Conservation (phyloP, 2,113 vertebrate species). For the Neodontobutis hainanensis region DNA sequence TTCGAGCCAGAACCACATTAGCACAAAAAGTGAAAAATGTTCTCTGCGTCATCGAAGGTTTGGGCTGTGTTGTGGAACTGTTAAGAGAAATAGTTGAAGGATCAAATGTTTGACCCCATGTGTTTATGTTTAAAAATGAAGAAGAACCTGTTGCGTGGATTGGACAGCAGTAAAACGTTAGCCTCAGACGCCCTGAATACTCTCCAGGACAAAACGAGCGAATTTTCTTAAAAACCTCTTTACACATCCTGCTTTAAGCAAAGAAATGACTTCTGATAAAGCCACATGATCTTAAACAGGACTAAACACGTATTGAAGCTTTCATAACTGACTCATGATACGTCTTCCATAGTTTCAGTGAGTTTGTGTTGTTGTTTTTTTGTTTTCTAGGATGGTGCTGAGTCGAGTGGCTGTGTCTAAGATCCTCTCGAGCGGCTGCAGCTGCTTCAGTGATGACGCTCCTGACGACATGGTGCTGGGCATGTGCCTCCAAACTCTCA, state of each 20-base stretch:
- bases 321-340: background rate
- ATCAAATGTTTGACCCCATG: background rate
- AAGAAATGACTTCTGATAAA: background rate
- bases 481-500: conserved; percentile 86
- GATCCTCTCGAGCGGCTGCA: conserved; percentile 84
- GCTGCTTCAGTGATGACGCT: conserved; percentile 87
- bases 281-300: background rate
- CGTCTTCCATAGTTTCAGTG: background rate
- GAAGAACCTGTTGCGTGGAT: background rate
- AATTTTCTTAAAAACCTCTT: background rate
- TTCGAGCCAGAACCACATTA: background rate
- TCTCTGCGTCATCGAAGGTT: no score
- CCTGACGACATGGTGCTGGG: conserved; percentile 96
- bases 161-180: background rate
- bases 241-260: background rate
- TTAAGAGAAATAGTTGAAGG: background rate
- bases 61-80: background rate
- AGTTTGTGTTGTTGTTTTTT: conserved; percentile 11
- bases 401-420: conserved; percentile 83
- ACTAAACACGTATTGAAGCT: background rate
- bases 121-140: background rate
- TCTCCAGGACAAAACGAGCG: background rate
- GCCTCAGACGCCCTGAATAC: background rate
- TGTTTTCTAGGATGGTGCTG: conserved; percentile 87
- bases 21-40: background rate